Base-by-base conservation (phyloP, 2,888 invertebrate genomes). In the Nomada lathburiana region DNA sequence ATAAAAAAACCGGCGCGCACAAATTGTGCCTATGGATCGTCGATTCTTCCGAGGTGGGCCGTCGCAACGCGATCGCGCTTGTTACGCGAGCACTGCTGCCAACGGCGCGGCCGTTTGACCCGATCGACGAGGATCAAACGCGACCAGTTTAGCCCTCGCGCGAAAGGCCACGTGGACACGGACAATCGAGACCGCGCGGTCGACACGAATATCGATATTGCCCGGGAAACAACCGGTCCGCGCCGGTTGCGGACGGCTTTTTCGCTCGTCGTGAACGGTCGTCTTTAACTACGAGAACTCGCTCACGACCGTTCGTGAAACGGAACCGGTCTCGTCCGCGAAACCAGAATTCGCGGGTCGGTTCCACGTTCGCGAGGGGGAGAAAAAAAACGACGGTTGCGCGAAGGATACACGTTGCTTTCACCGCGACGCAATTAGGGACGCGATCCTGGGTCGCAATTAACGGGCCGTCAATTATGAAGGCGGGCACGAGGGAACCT, bases 381-480 rank as follows among this genome's bases (percentile, higher is more conserved):
- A 44, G 42, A 36, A 23, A 47, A n/a, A 44, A 50, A 36, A n/a
- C 23, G n/a, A 62, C 50, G 16, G 5, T 5, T 5, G 23, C n/a
- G 47, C n/a, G 64, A 11, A 23, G 69, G 23, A 63, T 60, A 44
- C 13, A 63, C 36, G 71, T 75, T 76, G 81, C 82, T 82, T 82
- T 82, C 82, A 80, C 82, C 81, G 76, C 52, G 70, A 75, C 75
- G 81, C 76, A 81, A 82, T 82, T 82, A 76, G 68, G 76, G 71
- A 68, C 76, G 68, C 76, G 76, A 80, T 80, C 76, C 76, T 36
- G 81, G 57, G 53, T 60, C 53, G 81, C 67, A 83, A 83, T 83
- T 76, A 81, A 68, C 73, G 60, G 59, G 16, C 72, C 69, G 82
- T 76, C 76, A 72, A 83, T 82, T 76, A 81, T 18, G 60, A 62